Percentiles rank a stretch among this genome's conserved stretches.
These are phyloP conservation scores for Therioaphis trifolii DNA, from an alignment of 2,888 invertebrate species.

Conservation along the genomic window DNA sequence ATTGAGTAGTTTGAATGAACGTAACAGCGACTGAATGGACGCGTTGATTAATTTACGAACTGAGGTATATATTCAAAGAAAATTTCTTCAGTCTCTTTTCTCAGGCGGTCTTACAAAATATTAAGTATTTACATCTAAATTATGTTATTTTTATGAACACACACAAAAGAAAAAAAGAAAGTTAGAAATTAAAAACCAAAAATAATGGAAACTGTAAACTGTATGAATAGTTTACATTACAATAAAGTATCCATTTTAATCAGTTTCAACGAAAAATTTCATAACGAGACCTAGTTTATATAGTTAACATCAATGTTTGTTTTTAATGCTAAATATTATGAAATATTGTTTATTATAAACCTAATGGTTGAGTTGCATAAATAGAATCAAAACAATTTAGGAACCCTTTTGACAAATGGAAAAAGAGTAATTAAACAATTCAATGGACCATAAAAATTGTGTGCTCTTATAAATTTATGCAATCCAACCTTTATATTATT, in stretches of 20 bases:
- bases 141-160: conserved; percentile 62
- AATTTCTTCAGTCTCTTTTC: conserved; percentile 59
- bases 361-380: conserved; percentile 45
- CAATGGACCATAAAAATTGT: conserved; percentile 40
- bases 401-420: conserved; percentile 48
- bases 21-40: conserved; percentile 46
- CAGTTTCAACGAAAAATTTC: conserved; percentile 52
- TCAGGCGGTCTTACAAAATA: conserved; percentile 56
- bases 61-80: conserved; percentile 60
- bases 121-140: conserved; percentile 61
- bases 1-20: conserved; percentile 23
- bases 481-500: conserved; percentile 50
- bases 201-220: conserved; percentile 51
- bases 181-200: conserved; percentile 58
- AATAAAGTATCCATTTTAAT: conserved; percentile 47
- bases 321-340: conserved; percentile 50
- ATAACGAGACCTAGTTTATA: conserved; percentile 59
- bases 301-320: conserved; percentile 57
- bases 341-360: conserved; percentile 48
- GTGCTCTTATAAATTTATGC: conserved; percentile 53
- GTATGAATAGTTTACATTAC: conserved; percentile 44
- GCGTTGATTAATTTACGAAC: conserved; percentile 53
- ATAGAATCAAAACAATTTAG: conserved; percentile 52
- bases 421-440: conserved; percentile 45
- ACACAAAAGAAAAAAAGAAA: conserved; percentile 49